Conservation (phyloP, 1,140 invertebrate species). For the Laodelphax striatellus region DNA sequence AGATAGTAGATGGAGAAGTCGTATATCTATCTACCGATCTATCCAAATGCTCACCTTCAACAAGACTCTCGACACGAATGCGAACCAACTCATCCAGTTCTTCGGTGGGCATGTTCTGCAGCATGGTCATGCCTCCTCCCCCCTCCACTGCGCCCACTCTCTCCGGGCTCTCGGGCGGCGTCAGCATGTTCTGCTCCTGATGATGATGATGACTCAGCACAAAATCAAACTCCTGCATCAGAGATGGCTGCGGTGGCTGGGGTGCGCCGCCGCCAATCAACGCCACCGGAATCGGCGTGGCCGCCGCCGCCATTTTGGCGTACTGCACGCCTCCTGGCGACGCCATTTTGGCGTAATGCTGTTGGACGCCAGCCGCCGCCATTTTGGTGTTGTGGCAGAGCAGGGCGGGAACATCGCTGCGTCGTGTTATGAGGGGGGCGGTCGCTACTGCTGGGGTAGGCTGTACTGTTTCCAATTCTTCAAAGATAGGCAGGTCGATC, state of each 20-base stretch:
- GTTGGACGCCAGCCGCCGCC: background rate
- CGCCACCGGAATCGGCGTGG: background rate
- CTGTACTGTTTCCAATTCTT: constrained; percentile 43
- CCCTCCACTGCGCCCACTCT: constrained; percentile 26
- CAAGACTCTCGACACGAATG: constrained; percentile 15
- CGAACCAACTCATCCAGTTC: constrained; percentile 22
- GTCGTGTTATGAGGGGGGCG: constrained; percentile 4
- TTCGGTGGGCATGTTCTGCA: constrained; percentile 18
- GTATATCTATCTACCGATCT: too few relatives aligned
- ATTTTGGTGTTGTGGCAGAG: too few relatives aligned
- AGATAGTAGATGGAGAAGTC: too few relatives aligned
- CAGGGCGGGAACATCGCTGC: background rate
- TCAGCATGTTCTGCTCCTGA: constrained; percentile 35
- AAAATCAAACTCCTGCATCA: constrained; percentile 18
- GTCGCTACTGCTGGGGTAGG: constrained; percentile 28
- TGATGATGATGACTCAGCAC: constrained; percentile 17
- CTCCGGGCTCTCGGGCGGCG: constrained; percentile 67
- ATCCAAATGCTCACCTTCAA: background rate
- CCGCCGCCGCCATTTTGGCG: background rate
- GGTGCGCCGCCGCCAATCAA: too few relatives aligned
- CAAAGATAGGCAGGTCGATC: constrained; percentile 52
- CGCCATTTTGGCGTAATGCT: background rate
- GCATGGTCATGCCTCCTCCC: constrained; percentile 22
- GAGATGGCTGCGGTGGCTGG: background rate
- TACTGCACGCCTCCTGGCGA: background rate